Evolutionary conservation across 2,797 vertebrate species (phyloP), one percentile per base, ranked within the genome.

Genomic region (Gila robusta): DNA sequence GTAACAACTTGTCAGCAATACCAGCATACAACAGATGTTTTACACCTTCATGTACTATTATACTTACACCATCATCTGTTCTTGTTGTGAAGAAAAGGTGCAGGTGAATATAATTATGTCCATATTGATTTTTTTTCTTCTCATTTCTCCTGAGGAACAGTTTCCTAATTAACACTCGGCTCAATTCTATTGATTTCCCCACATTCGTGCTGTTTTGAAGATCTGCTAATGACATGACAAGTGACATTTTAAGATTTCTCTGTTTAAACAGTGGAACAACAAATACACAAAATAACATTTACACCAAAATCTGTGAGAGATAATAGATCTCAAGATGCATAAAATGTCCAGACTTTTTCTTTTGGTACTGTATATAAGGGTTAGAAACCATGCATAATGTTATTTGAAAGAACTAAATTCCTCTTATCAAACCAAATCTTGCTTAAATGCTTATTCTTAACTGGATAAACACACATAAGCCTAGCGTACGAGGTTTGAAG

Each of bases 171-270:
- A 78, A 56, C 64, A 44, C 73, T 70, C 3, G 1, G 32, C 23
- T 70, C 78, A 64, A 52, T 54, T 21, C n/a, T 84, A 70, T 80
- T 77, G 52, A 84, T 91, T 88, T 71, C 85, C 86, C 79, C 87
- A 73, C 59, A 87, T 81, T 26, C 17, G 52, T 44, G 52, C 6
- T 3, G 32, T 52, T 84, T 37, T 59, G 16, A 70, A 17, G 32
- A 70, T 70, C 49, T 49, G 39, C 37, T 73, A 19, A 39, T 74
- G 21, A 66, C 17, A 62, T 32, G 11, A 32, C 17, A 73, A 39
- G 16, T 19, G 21, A 54, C 8, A 54, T n/a, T 54, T 77, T 56
- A 77, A 76, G 16, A 54, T 14, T 10, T 56, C 49, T 17, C 47
- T 0, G 5, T 52, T 52, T 74, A 6, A 19, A 5, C 17, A 21